A percentile compares a stretch with the other conserved stretches of the same genome.
These are phyloP conservation scores for Todiramphus chloris DNA, from an alignment of 2,113 vertebrate genomes.

Conservation along the genomic window DNA sequence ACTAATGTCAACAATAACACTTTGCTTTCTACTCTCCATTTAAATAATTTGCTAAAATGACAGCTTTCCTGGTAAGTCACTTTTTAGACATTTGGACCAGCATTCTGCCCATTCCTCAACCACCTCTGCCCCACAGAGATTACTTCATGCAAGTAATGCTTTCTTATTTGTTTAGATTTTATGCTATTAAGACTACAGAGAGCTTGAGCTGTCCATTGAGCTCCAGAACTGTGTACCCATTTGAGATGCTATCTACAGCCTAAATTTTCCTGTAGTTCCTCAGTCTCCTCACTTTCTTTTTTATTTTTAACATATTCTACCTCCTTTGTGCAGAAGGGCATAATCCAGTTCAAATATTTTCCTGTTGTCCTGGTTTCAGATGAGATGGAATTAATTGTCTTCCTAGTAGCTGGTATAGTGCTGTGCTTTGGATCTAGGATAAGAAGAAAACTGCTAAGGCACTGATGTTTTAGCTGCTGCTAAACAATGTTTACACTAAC, in stretches of 20 bases:
- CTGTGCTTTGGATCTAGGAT: neutral
- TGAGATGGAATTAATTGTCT: neutral
- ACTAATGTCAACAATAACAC: neutral
- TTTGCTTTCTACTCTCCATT: neutral
- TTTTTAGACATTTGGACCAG: neutral
- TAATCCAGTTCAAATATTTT: neutral
- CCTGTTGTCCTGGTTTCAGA: neutral
- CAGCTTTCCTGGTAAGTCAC: neutral
- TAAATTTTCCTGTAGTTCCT: neutral
- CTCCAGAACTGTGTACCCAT: neutral
- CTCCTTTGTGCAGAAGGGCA: neutral
- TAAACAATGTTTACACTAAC: neutral
- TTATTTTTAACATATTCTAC: neutral
- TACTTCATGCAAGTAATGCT: neutral
- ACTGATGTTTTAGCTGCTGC: neutral
- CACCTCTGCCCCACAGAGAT: neutral
- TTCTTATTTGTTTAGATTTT: neutral
- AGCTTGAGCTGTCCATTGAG: rapidly evolving
- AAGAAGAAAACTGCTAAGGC: neutral
- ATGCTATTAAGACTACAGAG: neutral
- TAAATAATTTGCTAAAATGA: neutral
- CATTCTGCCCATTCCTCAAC: neutral
- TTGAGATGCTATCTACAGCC: neutral
- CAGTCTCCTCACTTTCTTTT: neutral
- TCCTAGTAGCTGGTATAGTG: neutral